These are phyloP conservation scores for Drosophila orena DNA, from an alignment of 1,140 invertebrate genomes.

Conservation along the genomic window DNA sequence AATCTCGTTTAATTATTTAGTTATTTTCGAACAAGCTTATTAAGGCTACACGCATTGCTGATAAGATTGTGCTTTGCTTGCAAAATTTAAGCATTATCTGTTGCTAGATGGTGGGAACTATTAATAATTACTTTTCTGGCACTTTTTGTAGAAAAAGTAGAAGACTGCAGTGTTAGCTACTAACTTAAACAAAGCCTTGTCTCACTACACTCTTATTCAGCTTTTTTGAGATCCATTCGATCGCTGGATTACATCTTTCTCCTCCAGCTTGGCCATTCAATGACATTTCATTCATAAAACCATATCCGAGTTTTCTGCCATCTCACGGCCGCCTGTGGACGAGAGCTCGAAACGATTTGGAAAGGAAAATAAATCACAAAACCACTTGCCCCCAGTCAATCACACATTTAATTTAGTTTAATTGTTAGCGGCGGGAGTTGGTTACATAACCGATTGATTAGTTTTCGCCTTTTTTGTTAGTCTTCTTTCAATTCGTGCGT, in stretches of 20 bases:
- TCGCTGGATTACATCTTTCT: constrained; percentile 9
- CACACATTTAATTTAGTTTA: constrained; percentile 50
- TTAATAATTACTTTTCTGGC: background rate
- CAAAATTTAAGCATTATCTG: background rate
- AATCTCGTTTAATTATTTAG: constrained; percentile 13
- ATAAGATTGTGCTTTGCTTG: constrained; percentile 20
- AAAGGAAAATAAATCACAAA: constrained; percentile 30
- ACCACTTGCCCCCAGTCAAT: constrained; percentile 36
- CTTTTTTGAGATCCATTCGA: background rate
- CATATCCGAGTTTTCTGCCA: constrained; percentile 40
- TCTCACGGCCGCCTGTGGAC: constrained; percentile 21
- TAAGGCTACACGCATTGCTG: constrained; percentile 11
- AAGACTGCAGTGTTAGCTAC: too few species aligned
- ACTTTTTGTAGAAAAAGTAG: too few species aligned
- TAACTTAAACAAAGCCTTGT: too few species aligned
- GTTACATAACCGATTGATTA: constrained; percentile 51
- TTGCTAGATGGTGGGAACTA: background rate
- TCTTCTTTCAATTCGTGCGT: constrained; percentile 22
- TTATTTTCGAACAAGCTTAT: constrained; percentile 16
- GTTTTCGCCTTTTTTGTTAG: constrained; percentile 34
- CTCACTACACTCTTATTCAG: too few species aligned
- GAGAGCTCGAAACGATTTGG: constrained; percentile 20
- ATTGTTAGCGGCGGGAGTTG: constrained; percentile 43
- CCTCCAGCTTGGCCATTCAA: constrained; percentile 15
- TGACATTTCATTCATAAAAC: constrained; percentile 46